Conservation (phyloP, 2,888 invertebrate genomes). For the Pollenia griseotomentosa region DNA sequence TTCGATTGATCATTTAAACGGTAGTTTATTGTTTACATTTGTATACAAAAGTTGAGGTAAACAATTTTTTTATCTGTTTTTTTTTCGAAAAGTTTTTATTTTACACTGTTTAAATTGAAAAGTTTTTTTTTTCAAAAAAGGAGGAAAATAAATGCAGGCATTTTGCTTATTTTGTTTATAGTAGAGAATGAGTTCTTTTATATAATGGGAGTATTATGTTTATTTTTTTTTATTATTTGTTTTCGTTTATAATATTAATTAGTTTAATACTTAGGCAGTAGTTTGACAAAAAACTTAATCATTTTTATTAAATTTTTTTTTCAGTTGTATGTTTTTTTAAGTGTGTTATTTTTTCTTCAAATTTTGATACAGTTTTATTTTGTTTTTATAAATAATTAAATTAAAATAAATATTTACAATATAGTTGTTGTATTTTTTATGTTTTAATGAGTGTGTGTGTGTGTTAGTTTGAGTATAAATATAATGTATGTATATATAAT, state of each 20-base stretch:
- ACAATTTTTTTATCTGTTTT: neutral
- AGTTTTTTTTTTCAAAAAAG: neutral
- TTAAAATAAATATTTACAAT: conserved; percentile 73
- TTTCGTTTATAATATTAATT: conserved; percentile 56
- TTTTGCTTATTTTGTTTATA: conserved; percentile 34
- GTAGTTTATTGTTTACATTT: conserved; percentile 33
- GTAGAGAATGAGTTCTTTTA: neutral
- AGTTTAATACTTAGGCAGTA: conserved; percentile 70
- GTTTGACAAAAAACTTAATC: conserved; percentile 33
- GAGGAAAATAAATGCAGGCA: conserved; percentile 47
- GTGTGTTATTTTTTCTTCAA: neutral
- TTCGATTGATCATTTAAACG: neutral
- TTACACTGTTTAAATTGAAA: conserved; percentile 8
- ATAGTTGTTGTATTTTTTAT: conserved; percentile 19
- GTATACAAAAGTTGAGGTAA: conserved; percentile 37
- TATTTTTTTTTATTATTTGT: conserved; percentile 10
- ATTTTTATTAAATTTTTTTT: conserved; percentile 20
- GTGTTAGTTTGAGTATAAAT: neutral
- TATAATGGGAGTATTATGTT: conserved; percentile 34
- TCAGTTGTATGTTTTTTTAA: conserved; percentile 35
- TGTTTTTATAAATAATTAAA: conserved; percentile 66
- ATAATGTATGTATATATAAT: neutral
- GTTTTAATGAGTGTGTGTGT: conserved; percentile 21
- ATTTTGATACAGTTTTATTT: conserved; percentile 25
- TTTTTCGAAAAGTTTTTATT: neutral